These are phyloP conservation scores for Drosophila truncata DNA, from an alignment of 1,140 invertebrate genomes.

Conservation along the genomic window DNA sequence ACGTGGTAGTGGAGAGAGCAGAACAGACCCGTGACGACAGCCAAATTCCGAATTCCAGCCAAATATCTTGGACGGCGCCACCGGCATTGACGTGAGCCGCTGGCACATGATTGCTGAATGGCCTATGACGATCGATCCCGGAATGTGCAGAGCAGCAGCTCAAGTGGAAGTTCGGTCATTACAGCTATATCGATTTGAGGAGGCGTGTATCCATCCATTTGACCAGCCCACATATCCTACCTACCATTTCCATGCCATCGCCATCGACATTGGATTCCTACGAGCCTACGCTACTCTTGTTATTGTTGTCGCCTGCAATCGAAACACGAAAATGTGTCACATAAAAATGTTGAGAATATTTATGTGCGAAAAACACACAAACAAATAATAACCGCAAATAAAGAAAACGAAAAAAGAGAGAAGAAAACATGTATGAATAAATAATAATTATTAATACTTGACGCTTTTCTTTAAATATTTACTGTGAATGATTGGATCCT, in stretches of 20 bases:
- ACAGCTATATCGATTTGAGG: slow-evolving; percentile 16
- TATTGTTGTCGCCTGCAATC: slow-evolving; percentile 58
- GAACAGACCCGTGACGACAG: slow-evolving; percentile 72
- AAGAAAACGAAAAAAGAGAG: slow-evolving; percentile 27
- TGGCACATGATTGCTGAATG: slow-evolving; percentile 62
- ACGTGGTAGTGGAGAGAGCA: slow-evolving; percentile 50
- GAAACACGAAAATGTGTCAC: slow-evolving; percentile 70
- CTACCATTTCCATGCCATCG: not conserved
- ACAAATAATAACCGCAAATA: slow-evolving; percentile 37
- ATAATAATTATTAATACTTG: slow-evolving; percentile 75
- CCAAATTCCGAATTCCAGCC: slow-evolving; percentile 59
- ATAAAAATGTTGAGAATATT: slow-evolving; percentile 68
- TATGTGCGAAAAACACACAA: slow-evolving; percentile 55
- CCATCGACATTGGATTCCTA: slow-evolving; percentile 2
- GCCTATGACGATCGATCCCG: slow-evolving; percentile 51
- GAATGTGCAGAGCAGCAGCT: slow-evolving; percentile 57
- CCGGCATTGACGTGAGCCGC: slow-evolving; percentile 65
- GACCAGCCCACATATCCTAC: slow-evolving; percentile 5
- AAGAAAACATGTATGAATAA: slow-evolving; percentile 61
- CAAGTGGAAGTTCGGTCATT: slow-evolving; percentile 57
- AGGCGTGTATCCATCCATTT: slow-evolving; percentile 4
- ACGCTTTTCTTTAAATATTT: slow-evolving; percentile 54
- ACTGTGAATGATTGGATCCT: slow-evolving; percentile 57
- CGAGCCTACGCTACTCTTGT: slow-evolving; percentile 39
- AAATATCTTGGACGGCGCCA: slow-evolving; percentile 56